These are phyloP conservation scores for Oligia strigilis DNA, from an alignment of 2,888 invertebrate species.

Conservation along the genomic window DNA sequence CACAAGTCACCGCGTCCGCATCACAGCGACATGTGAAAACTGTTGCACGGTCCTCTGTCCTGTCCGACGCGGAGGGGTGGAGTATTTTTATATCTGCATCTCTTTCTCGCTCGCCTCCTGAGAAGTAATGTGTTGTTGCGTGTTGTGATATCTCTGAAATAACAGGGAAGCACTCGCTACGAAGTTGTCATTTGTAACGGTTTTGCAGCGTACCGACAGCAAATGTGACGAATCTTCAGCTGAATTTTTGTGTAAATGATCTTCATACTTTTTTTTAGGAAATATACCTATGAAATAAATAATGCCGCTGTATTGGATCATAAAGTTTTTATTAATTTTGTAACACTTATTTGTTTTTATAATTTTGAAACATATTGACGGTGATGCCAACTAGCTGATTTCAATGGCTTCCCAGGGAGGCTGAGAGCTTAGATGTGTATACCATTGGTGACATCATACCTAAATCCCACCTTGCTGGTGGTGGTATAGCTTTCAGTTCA, in stretches of 20 bases:
- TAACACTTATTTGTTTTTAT: too few relatives aligned
- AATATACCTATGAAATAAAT: not conserved
- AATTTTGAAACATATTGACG: too few relatives aligned
- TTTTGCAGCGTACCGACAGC: conserved; percentile 82
- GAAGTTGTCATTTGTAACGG: conserved; percentile 91
- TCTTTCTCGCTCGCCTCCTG: conserved; percentile 83
- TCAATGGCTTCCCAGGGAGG: not conserved
- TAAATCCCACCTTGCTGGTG: not conserved
- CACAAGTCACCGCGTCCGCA: conserved; percentile 71
- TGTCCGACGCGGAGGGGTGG: conserved; percentile 74
- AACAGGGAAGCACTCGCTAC: conserved; percentile 91
- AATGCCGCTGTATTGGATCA: not conserved
- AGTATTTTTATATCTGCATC: conserved; percentile 84
- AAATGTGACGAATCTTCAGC: conserved; percentile 62
- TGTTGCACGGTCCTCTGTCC: conserved; percentile 84
- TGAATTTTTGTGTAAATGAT: not conserved
- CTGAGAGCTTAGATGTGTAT: not conserved
- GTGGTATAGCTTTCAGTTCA: not conserved
- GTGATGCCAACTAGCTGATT: not conserved
- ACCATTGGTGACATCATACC: not conserved
- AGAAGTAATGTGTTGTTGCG: conserved; percentile 91
- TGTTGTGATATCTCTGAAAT: conserved; percentile 91
- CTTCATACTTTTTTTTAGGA: not conserved
- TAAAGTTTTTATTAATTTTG: not conserved
- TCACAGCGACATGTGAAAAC: conserved; percentile 82